Evolutionary conservation across 2,113 vertebrate species (phyloP), one percentile per base, ranked within the genome.

Genomic region (Tinamus guttatus): DNA sequence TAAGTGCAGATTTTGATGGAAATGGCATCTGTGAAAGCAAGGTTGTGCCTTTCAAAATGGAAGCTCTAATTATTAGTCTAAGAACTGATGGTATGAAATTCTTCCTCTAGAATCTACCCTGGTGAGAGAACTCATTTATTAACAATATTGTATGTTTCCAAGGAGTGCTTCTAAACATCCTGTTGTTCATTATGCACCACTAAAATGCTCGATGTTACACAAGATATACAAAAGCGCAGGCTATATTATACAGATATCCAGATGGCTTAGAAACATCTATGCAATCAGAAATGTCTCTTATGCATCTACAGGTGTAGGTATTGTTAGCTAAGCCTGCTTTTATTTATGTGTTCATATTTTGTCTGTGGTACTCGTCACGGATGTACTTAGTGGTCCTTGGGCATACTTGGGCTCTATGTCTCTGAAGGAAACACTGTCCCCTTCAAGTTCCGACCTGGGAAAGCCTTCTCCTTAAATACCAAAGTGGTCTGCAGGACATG

Each of bases 1-100:
- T 86, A 94, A 96, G 87, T 82, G 74, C 65, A 93, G 93, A 95
- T 93, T 96, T 93, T 87, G 81, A 96, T 96, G 90, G 81, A 95
- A 92, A 94, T 93, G 90, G 40, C 88, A 67, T 81, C 82, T 2
- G 2, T 86, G 86, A 92, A 93, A 86, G 63, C 70, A 90, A 94
- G 83, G 86, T 90, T 94, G 59, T 80, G 74, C 86, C 81, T 95
- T 95, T 93, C 92, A 93, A 93, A 93, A 77, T 52, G 70, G 87
- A 87, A 87, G 85, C 86, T 92, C 28, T 94, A 97, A 95, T 96
- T 96, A 95, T 70, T 70, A 77, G 78, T 85, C 86, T 95, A 74
- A 92, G 81, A 92, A 96, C 74, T 77, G 81, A 91, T 93, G 81
- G 77, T 87, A 93, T 1, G 1, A 90, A 94, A 92, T 86, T 81